Percentiles rank a stretch among this genome's conserved stretches.
Evolutionary conservation across 2,888 invertebrate genomes (phyloP).

Genomic region (Ceriagrion tenellum): DNA sequence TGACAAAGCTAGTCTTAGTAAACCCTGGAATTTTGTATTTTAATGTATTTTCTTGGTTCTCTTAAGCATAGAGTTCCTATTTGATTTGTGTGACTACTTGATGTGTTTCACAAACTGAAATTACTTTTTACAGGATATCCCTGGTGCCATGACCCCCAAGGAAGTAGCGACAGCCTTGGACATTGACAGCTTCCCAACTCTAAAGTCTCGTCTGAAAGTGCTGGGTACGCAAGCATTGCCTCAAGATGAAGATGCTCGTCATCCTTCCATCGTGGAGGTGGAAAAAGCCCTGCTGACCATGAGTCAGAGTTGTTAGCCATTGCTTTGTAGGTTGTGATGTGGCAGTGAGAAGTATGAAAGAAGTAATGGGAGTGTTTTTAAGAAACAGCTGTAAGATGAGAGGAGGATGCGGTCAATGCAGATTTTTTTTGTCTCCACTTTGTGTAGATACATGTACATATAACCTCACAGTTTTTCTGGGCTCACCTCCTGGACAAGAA

Average conservation of each 20-base stretch:
- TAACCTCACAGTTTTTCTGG: slow-evolving; percentile 32
- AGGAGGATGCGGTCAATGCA: slow-evolving; percentile 29
- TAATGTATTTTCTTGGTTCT: too few relatives aligned
- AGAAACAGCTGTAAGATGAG: slow-evolving; percentile 5
- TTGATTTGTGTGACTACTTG: too few relatives aligned
- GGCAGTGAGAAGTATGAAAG: not conserved
- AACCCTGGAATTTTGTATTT: too few relatives aligned
- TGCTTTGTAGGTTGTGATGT: not conserved
- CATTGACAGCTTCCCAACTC: slow-evolving; percentile 76
- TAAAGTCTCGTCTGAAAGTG: slow-evolving; percentile 76
- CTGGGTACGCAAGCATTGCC: slow-evolving; percentile 72
- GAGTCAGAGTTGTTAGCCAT: slow-evolving; percentile 39
- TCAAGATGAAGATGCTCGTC: not conserved
- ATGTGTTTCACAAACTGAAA: not conserved
- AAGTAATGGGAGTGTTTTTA: slow-evolving; percentile 34
- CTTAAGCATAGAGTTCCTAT: too few relatives aligned
- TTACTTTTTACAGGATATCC: slow-evolving; percentile 74
- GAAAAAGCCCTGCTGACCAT: slow-evolving; percentile 50
- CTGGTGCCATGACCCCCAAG: slow-evolving; percentile 75
- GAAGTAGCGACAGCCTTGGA: slow-evolving; percentile 76
- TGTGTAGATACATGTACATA: slow-evolving; percentile 21
- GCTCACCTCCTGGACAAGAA: not conserved
- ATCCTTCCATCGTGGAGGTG: slow-evolving; percentile 46
- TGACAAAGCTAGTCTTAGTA: too few relatives aligned
- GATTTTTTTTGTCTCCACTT: slow-evolving; percentile 26